A percentile compares a stretch with the other conserved stretches of the same genome.
These are phyloP conservation scores for Danaus chrysippus DNA, from an alignment of 2,888 invertebrate genomes.

Conservation along the genomic window DNA sequence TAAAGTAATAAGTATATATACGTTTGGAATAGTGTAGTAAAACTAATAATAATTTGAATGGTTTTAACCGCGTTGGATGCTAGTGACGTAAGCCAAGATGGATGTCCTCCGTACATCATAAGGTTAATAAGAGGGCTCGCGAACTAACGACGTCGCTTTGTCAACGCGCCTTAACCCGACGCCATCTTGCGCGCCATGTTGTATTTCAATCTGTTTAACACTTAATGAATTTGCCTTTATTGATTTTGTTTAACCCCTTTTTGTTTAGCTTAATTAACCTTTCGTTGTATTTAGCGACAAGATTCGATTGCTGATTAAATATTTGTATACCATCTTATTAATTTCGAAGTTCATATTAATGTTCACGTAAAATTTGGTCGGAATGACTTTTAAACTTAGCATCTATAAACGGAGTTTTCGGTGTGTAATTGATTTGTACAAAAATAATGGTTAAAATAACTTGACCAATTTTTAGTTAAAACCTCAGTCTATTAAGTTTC, in stretches of 20 bases:
- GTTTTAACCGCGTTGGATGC: conserved; percentile 23
- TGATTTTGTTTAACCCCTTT: conserved; percentile 79
- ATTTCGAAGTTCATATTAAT: neutral
- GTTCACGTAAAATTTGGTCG: no score
- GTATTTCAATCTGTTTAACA: conserved; percentile 78
- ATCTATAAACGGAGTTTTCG: no score
- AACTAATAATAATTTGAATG: conserved; percentile 21
- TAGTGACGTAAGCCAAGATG: conserved; percentile 37
- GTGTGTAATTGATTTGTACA: no score
- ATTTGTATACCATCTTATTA: conserved; percentile 14
- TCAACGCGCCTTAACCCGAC: conserved; percentile 73
- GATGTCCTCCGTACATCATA: conserved; percentile 77
- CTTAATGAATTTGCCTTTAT: conserved; percentile 79
- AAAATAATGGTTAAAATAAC: no score
- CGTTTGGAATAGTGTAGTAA: neutral
- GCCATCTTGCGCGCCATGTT: conserved; percentile 75
- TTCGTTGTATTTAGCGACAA: conserved; percentile 51
- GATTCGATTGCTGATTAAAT: conserved; percentile 25
- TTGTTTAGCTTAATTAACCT: conserved; percentile 79
- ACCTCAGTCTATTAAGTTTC: no score
- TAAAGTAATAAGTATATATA: neutral
- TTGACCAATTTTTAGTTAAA: no score
- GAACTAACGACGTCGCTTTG: conserved; percentile 78
- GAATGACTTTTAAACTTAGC: no score
- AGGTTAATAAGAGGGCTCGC: conserved; percentile 79